Conservation (phyloP, 2,888 invertebrate genomes). For the Perdita meconis region DNA sequence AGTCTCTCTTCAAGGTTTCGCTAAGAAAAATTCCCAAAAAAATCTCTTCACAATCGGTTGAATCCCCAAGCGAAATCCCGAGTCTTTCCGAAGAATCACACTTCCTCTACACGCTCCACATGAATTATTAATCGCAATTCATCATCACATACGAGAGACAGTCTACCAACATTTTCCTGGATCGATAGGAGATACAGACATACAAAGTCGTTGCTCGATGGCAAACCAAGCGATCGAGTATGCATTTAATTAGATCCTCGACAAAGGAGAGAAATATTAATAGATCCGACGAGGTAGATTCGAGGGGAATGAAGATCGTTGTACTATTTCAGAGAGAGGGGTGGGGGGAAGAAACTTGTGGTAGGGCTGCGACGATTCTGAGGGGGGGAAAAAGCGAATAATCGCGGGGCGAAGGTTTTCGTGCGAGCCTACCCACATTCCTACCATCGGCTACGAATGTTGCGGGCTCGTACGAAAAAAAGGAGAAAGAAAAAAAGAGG, state of each 20-base stretch:
- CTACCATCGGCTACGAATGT: slow-evolving; percentile 75
- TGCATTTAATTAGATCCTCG: slow-evolving; percentile 44
- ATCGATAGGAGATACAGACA: too few species aligned
- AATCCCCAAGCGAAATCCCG: too few species aligned
- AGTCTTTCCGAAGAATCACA: too few species aligned
- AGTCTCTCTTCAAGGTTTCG: too few species aligned
- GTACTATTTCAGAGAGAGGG: slow-evolving; percentile 47
- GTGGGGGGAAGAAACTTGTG: slow-evolving; percentile 17
- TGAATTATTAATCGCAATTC: too few species aligned
- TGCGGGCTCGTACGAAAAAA: slow-evolving; percentile 72
- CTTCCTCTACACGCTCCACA: too few species aligned
- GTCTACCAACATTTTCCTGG: too few species aligned
- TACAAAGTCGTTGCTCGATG: too few species aligned
- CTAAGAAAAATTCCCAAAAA: too few species aligned
- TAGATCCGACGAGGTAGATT: slow-evolving; percentile 45
- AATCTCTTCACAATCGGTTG: too few species aligned
- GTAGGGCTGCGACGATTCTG: slow-evolving; percentile 49
- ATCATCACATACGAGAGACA: too few species aligned
- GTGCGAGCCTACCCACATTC: slow-evolving; percentile 72
- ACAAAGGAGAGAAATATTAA: slow-evolving; percentile 57
- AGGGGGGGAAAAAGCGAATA: slow-evolving; percentile 66
- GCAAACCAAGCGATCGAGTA: not conserved
- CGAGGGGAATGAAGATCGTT: slow-evolving; percentile 12
- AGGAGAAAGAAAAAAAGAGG: too few species aligned
- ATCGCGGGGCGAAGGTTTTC: slow-evolving; percentile 65